phyloP scores from a whole-genome alignment of 2,888 invertebrate genomes.

The Erebia ligea region DNA sequence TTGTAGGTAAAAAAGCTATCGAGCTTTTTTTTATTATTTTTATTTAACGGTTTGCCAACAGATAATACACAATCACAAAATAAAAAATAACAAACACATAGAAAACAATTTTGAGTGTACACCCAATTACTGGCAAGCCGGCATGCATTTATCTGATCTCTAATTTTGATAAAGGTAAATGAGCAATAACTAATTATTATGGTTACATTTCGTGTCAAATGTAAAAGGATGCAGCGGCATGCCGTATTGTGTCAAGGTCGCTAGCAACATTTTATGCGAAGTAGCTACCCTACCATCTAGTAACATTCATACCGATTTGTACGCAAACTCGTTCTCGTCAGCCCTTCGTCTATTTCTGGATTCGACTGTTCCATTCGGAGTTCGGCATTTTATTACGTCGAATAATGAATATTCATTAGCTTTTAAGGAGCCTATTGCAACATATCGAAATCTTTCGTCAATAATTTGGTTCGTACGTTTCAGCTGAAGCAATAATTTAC shows the following conservation, averaged over 20 bases:
- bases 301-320: conserved; percentile 1
- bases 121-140: too few species aligned
- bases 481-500: background rate
- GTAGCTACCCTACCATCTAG: too few species aligned
- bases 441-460: background rate
- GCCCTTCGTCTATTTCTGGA: conserved; percentile 39
- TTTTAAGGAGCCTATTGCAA: background rate
- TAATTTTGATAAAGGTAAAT: background rate
- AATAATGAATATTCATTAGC: conserved; percentile 14
- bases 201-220: conserved; percentile 1
- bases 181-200: conserved; percentile 10
- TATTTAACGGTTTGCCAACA: too few species aligned
- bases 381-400: conserved; percentile 24
- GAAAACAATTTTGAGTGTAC: too few species aligned
- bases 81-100: too few species aligned
- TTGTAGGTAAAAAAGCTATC: conserved; percentile 6
- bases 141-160: too few species aligned
- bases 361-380: conserved; percentile 23
- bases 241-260: conserved; percentile 61
- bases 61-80: too few species aligned
- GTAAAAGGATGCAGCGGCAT: conserved; percentile 42
- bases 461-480: conserved; percentile 1
- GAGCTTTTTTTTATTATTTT: too few species aligned
- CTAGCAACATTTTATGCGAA: conserved; percentile 50
- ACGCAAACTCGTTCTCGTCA: conserved; percentile 47